Evolutionary conservation across 1,140 invertebrate genomes (phyloP), one percentile per base, ranked within the genome.

Genomic region (Ostrea edulis): DNA sequence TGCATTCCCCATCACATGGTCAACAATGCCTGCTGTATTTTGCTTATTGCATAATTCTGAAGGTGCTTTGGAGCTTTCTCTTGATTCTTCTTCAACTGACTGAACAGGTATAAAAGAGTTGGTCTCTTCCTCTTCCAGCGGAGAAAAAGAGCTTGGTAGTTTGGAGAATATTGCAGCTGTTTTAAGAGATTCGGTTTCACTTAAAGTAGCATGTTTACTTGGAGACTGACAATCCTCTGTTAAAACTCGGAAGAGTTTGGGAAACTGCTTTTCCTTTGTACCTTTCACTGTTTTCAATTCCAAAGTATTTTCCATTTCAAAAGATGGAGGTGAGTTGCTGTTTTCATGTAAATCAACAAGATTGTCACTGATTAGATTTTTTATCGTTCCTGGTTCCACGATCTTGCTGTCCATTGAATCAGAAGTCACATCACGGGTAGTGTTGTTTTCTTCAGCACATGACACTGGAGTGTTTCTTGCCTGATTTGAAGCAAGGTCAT

Each of bases 231-330:
- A 29, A 3, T 77, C 25, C 22, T 77, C 68, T 77, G 25, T 77
- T 77, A 77, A 77, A 29, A 29, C 68, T 35, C 25, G 3, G 29
- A 29, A 77, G 35, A 77, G 68, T 17, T 77, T 77, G 14, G 68
- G 68, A 77, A 77, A 77, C 68, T 77, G 22, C 68, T 35, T 77
- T 25, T 77, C n/a, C 55, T 62, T 62, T 20, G 14, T 17, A 62
- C 17, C 17, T 2, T 62, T 62, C 17, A 4, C 20, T 17, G 55
- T 62, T 5, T 62, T 62, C 17, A 5, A 5, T 62, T 62, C 55
- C 7, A 17, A 62, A 0, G 55, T 62, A n/a, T 2, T n/a, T 62
- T 62, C 55, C n/a, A 20, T 62, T 17, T 62, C 55, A 0, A n/a
- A 20, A 62, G 14, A 7, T 62, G 55, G 14, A 62, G 55, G 2